Evolutionary conservation across 2,888 invertebrate genomes (phyloP), one percentile per base, ranked within the genome.

Genomic region (Leptura quadrifasciata): DNA sequence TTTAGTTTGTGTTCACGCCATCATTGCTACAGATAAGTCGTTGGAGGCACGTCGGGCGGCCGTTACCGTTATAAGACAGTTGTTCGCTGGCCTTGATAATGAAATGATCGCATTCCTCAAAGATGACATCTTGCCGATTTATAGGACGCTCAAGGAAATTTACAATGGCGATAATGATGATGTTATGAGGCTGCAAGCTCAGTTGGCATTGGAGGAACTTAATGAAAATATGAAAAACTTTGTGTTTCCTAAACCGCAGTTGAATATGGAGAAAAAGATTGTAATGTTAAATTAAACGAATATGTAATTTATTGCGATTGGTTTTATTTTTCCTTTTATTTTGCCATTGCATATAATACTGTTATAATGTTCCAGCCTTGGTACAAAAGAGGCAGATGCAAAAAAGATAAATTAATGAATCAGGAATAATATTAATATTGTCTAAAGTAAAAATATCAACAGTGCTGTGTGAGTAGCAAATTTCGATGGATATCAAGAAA

Each of bases 1-100:
- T 71, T 89, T 96, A 70, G 90, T 92, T 24, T 95, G 95, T 86
- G 91, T 95, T 69, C 92, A 93, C 86, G 91, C 91, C 80, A 91
- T 95, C 81, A 90, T 96, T 84, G 91, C 93, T 85, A 92, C 92
- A 0, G 96, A 96, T 85, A 92, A 93, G 84, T 91, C 93, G 27
- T 89, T 92, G 2, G 94, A 95, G 88, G 95, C 95, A 52, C 91
- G 96, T 69, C 91, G 96, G 84, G 96, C 96, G 4, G 95, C 95
- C 5, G 94, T 95, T 15, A 91, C 95, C 88, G 93, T 96, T n/a
- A 91, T 95, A 78, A 92, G 94, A 54, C 91, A 94, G 82, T 88
- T 97, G 65, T 90, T 97, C 57, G 92, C 93, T 84, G 97, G 97
- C 8, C 90, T 96, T 12, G 95, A 94, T 39, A 92, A 91, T 83